Percentiles rank a stretch among this genome's conserved stretches.
Conservation (phyloP, 2,888 invertebrate species). For the Dryobotodes eremita region DNA sequence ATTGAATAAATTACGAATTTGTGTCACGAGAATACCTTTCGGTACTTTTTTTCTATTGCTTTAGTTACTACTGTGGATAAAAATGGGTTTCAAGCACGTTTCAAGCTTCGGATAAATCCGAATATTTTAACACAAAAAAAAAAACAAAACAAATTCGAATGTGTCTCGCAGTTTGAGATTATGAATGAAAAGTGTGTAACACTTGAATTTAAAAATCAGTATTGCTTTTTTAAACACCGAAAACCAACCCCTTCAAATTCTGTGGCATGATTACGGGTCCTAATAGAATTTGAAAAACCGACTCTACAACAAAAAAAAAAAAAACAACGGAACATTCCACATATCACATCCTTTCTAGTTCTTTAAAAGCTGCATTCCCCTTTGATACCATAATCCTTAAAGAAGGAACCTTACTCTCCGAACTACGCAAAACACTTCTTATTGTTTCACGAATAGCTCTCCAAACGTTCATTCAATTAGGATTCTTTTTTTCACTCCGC, state of each 20-base stretch:
- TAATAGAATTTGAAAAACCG: background rate
- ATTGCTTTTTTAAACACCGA: background rate
- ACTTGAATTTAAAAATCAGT: background rate
- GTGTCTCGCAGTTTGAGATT: background rate
- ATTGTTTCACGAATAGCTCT: conserved; percentile 44
- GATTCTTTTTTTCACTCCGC: conserved; percentile 10
- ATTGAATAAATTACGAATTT: conserved; percentile 57
- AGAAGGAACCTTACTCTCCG: background rate
- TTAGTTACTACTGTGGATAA: background rate
- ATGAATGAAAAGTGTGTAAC: background rate
- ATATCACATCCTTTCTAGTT: background rate
- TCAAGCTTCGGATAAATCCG: background rate
- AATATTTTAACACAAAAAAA: background rate
- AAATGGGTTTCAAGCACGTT: too few species aligned
- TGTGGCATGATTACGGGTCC: background rate
- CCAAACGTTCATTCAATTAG: conserved; percentile 53
- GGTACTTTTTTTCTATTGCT: background rate
- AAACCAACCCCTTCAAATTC: background rate
- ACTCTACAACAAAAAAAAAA: background rate
- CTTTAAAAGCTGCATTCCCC: background rate
- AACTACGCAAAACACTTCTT: conserved; percentile 47
- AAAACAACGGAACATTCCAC: background rate
- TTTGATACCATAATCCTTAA: conserved; percentile 6
- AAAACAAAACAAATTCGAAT: background rate
- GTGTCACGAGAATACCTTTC: conserved; percentile 24